phyloP scores from a whole-genome alignment of 2,888 invertebrate genomes.

The Conus canariensis region DNA sequence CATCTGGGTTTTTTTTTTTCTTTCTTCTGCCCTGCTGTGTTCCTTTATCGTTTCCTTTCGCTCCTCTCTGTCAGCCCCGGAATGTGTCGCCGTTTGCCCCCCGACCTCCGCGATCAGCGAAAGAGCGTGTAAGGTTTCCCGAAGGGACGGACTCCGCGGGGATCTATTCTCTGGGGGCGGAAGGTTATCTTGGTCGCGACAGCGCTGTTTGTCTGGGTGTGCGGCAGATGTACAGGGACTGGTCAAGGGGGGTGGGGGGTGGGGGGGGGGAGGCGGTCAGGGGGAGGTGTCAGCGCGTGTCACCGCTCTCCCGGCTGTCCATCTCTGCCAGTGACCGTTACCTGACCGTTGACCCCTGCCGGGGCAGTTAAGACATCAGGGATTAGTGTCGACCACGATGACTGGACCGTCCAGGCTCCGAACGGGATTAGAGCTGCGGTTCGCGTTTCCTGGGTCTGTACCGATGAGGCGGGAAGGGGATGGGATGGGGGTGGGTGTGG shows the following conservation, averaged over 20 bases:
- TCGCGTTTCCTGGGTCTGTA: too few relatives aligned
- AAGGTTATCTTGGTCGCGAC: not conserved
- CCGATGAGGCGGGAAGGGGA: not conserved
- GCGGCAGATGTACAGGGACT: not conserved
- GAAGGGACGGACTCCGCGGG: not conserved
- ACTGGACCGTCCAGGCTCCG: not conserved
- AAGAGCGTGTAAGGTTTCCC: not conserved
- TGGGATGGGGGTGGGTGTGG: not conserved
- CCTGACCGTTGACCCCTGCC: not conserved
- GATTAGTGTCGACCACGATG: not conserved
- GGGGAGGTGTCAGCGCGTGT: not conserved
- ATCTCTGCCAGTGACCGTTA: slow-evolving; percentile 19
- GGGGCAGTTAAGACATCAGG: not conserved
- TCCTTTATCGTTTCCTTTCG: too few relatives aligned
- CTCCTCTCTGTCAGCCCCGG: too few relatives aligned
- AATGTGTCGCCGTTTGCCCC: too few relatives aligned
- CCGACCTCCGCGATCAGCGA: not conserved
- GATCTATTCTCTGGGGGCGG: not conserved
- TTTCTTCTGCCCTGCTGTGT: too few relatives aligned
- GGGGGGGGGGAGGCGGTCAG: not conserved
- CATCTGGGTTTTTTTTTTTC: too few relatives aligned
- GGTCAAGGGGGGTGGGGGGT: not conserved
- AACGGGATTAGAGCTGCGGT: not conserved
- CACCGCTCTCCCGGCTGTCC: not conserved
- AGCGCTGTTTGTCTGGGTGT: not conserved